phyloP scores from a whole-genome alignment of 2,797 vertebrate species.

The Jordanella pulchra region DNA sequence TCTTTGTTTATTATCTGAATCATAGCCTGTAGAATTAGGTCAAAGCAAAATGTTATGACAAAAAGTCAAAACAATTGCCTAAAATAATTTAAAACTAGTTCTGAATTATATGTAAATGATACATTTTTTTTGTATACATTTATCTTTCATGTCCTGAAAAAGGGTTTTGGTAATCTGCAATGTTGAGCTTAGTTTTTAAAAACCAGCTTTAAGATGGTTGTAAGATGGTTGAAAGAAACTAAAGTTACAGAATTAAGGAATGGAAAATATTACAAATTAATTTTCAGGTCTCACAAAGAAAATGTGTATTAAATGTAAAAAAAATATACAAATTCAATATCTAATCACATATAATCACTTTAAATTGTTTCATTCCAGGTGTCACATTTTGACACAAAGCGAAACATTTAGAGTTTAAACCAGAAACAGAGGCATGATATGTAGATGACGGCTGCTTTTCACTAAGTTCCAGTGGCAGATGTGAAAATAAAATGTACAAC shows the following conservation, averaged over 20 bases:
- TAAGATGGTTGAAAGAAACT: background rate
- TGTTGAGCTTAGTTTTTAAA: background rate
- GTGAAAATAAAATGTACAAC: background rate
- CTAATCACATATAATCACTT: background rate
- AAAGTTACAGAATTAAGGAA: background rate
- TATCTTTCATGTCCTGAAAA: background rate
- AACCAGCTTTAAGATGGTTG: background rate
- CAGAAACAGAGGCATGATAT: background rate
- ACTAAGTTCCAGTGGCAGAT: too few relatives aligned
- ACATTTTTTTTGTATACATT: background rate
- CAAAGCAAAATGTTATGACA: background rate
- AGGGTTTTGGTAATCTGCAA: background rate
- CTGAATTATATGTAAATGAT: background rate
- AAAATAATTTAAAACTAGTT: background rate
- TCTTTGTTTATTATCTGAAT: background rate
- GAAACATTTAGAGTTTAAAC: background rate
- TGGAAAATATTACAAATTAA: background rate
- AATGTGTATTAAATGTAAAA: background rate
- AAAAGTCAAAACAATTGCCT: background rate
- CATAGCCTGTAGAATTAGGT: background rate
- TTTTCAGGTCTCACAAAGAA: background rate
- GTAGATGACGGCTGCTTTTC: too few relatives aligned
- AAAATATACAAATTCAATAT: background rate
- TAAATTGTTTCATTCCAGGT: background rate
- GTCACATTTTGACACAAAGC: background rate